Conservation (phyloP, 2,888 invertebrate species). For the Drosophila meridionalis region DNA sequence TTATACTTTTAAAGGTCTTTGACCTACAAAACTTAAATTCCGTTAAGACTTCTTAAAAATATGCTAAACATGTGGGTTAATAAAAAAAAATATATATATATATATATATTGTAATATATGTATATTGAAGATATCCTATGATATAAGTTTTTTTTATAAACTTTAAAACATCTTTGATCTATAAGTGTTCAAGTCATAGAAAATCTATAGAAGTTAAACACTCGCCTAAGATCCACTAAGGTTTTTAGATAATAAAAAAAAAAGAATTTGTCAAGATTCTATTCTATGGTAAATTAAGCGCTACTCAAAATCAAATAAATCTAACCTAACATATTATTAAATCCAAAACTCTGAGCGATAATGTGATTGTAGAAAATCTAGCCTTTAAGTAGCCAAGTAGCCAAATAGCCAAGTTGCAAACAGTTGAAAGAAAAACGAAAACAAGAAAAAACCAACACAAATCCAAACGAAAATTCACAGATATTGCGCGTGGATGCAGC, state of each 20-base stretch:
- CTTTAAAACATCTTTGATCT: neutral
- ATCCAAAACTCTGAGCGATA: neutral
- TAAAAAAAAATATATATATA: no score
- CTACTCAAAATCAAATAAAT: neutral
- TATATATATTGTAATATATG: no score
- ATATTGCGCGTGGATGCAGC: slow-evolving; percentile 84
- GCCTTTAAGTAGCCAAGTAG: slow-evolving; percentile 28
- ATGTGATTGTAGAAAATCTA: neutral
- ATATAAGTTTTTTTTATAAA: no score
- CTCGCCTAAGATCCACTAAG: neutral
- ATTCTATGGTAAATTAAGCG: neutral
- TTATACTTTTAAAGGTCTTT: no score
- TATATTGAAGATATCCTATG: no score
- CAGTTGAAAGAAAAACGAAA: slow-evolving; percentile 26
- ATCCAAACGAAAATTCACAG: slow-evolving; percentile 76
- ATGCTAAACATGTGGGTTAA: no score
- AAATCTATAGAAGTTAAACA: neutral
- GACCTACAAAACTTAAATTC: no score
- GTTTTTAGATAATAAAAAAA: neutral
- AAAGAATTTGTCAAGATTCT: slow-evolving; percentile 1
- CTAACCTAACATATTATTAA: neutral
- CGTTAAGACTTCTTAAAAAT: no score
- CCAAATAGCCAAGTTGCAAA: slow-evolving; percentile 35
- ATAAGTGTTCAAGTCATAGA: neutral
- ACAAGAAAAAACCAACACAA: slow-evolving; percentile 34